Conservation (phyloP, 2,797 vertebrate genomes). For the Helicolenus hilgendorfi region DNA sequence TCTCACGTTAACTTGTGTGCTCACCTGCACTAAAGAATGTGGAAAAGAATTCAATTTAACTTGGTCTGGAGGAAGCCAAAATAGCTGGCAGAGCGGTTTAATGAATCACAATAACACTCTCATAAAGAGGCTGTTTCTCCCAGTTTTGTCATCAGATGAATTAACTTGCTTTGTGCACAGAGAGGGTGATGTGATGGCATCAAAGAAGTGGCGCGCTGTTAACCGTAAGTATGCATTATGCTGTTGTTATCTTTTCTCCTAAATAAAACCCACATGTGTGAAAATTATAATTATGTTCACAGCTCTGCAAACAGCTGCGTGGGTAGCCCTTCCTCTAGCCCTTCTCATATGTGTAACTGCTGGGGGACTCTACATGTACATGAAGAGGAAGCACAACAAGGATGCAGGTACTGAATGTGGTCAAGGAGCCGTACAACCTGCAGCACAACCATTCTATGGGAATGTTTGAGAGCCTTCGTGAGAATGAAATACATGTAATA, state of each 20-base stretch:
- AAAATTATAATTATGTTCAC: not conserved
- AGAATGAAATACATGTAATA: not conserved
- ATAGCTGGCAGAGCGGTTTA: not conserved
- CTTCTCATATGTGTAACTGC: conserved; percentile 36
- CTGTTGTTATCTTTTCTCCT: not conserved
- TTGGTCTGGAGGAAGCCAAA: conserved; percentile 48
- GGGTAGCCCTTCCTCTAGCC: conserved; percentile 49
- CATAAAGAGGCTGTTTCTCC: conserved; percentile 45
- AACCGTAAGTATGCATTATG: conserved; percentile 43
- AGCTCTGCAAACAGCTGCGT: conserved; percentile 47
- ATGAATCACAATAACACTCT: conserved; percentile 38
- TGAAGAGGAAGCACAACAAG: conserved; percentile 58
- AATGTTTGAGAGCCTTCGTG: no score
- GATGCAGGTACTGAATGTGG: conserved; percentile 42
- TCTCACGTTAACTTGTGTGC: conserved; percentile 72
- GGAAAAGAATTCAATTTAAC: conserved; percentile 65
- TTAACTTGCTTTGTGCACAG: conserved; percentile 61
- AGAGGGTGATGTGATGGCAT: conserved; percentile 61
- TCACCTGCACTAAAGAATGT: conserved; percentile 70
- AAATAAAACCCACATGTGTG: not conserved
- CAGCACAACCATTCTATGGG: not conserved
- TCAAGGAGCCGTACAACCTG: not conserved
- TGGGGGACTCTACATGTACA: conserved; percentile 44
- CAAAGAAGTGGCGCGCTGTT: conserved; percentile 38
- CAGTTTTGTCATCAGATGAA: not conserved